phyloP scores from a whole-genome alignment of 2,113 vertebrate genomes.

The Dromaius novaehollandiae region DNA sequence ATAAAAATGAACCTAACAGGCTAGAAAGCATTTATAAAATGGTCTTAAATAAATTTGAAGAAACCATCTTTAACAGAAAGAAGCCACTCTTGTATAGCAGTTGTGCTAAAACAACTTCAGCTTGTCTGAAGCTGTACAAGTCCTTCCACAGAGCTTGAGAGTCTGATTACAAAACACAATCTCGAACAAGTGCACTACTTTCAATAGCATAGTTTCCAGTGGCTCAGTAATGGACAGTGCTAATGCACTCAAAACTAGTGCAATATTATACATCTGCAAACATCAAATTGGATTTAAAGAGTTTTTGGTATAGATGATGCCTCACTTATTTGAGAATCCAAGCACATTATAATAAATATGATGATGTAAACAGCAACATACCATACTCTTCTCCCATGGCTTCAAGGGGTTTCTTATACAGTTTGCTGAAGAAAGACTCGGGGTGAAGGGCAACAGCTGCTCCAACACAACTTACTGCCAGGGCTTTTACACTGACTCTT shows the following conservation, averaged over 20 bases:
- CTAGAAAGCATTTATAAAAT: background rate
- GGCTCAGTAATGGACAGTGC: background rate
- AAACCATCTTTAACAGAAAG: background rate
- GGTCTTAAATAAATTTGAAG: background rate
- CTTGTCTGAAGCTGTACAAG: background rate
- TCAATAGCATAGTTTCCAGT: background rate
- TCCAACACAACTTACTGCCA: constrained; percentile 94
- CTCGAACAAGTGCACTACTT: accelerated
- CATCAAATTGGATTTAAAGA: too few species aligned
- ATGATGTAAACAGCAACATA: constrained; percentile 44
- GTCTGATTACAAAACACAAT: background rate
- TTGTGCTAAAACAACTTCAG: background rate
- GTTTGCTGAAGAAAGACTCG: constrained; percentile 91
- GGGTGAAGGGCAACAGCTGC: constrained; percentile 90
- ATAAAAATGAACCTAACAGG: background rate
- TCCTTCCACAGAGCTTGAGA: background rate
- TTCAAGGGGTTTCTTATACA: constrained; percentile 88
- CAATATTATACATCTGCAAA: background rate
- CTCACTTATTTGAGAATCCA: background rate
- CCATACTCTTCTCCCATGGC: constrained; percentile 77
- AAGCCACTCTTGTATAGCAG: background rate
- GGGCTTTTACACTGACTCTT: constrained; percentile 95
- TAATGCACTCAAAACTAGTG: background rate
- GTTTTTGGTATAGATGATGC: background rate
- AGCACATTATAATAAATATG: background rate